Evolutionary conservation across 2,888 invertebrate species (phyloP).

Genomic region (Linnaemya vulpina): DNA sequence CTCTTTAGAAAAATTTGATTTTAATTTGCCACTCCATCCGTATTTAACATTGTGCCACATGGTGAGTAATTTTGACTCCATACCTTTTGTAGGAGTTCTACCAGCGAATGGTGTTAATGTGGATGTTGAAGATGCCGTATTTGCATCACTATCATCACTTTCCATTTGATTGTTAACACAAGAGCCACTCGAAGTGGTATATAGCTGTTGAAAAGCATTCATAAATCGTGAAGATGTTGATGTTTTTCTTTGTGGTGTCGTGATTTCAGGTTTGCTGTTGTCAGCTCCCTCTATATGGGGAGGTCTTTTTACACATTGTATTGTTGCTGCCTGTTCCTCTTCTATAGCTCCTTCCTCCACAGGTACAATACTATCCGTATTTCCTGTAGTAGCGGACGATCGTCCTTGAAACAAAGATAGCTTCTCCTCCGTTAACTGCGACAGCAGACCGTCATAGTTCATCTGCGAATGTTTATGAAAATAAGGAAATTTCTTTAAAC

Average conservation of each 20-base stretch:
- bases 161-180: conserved; percentile 65
- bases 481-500: conserved; percentile 58
- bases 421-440: conserved; percentile 81
- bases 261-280: conserved; percentile 73
- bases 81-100: conserved; percentile 85
- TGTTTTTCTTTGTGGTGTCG: conserved; percentile 82
- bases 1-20: conserved; percentile 91
- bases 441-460: conserved; percentile 82
- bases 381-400: conserved; percentile 59
- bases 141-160: conserved; percentile 71
- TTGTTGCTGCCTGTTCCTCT: conserved; percentile 79
- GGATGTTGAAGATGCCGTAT: conserved; percentile 61
- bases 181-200: conserved; percentile 73
- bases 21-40: conserved; percentile 92
- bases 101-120: conserved; percentile 77
- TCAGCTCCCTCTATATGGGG: conserved; percentile 56
- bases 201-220: conserved; percentile 82
- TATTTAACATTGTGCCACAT: conserved; percentile 97
- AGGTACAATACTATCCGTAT: conserved; percentile 54
- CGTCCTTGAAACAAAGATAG: conserved; percentile 76
- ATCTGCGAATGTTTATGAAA: conserved; percentile 76
- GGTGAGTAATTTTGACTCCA: conserved; percentile 91
- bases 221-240: conserved; percentile 82
- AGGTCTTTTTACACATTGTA: conserved; percentile 76
- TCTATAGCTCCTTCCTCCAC: conserved; percentile 77